A percentile compares a stretch with the other conserved stretches of the same genome.
phyloP scores from a whole-genome alignment of 2,797 vertebrate species.

The Glyptemys insculpta region DNA sequence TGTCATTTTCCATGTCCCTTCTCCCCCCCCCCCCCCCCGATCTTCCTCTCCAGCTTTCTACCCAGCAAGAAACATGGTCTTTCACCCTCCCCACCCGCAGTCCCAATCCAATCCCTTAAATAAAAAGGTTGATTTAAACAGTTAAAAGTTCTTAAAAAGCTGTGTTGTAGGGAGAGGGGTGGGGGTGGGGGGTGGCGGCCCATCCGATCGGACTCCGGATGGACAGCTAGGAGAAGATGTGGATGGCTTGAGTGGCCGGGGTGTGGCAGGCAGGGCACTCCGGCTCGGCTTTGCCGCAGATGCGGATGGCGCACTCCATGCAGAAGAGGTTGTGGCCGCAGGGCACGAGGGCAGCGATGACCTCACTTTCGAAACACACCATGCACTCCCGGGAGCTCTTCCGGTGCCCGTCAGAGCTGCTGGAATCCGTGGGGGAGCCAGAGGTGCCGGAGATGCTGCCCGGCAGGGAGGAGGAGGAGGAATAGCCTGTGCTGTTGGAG shows the following conservation, averaged over 20 bases:
- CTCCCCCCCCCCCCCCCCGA: background rate
- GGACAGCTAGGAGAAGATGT: constrained; percentile 93
- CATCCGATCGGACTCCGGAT: accelerated
- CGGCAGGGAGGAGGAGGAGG: constrained; percentile 90
- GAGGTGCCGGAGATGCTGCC: constrained; percentile 78
- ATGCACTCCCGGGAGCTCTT: constrained; percentile 89
- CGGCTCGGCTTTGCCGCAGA: constrained; percentile 91
- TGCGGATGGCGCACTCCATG: constrained; percentile 97
- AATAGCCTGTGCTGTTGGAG: constrained; percentile 89
- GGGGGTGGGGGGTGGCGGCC: too few species aligned
- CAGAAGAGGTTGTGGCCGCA: constrained; percentile 99
- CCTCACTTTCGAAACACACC: constrained; percentile 95
- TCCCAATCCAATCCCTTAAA: constrained; percentile 10
- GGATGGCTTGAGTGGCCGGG: constrained; percentile 95
- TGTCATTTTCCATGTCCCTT: background rate
- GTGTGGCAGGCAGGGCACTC: constrained; percentile 95
- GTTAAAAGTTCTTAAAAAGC: constrained; percentile 57
- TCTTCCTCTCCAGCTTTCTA: background rate
- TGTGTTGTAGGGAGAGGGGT: background rate
- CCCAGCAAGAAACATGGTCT: background rate
- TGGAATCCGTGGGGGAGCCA: constrained; percentile 89
- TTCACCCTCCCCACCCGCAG: background rate
- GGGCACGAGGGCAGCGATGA: constrained; percentile 93
- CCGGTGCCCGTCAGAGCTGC: constrained; percentile 82
- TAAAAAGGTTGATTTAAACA: constrained; percentile 58